phyloP scores from a whole-genome alignment of 2,888 invertebrate species.

The Protonemura montana region DNA sequence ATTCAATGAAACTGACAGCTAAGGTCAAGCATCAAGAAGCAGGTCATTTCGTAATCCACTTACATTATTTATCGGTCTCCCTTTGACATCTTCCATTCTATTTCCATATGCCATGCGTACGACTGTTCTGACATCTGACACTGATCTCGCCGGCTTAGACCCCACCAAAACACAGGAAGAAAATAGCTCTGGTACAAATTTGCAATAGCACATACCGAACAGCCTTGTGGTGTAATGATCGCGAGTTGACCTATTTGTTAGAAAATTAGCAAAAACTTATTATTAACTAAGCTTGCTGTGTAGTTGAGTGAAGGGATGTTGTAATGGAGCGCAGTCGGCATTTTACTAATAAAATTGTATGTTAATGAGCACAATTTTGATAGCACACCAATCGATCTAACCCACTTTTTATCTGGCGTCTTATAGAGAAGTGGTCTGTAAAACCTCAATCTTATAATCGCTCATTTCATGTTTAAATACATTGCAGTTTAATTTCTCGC shows the following conservation, averaged over 20 bases:
- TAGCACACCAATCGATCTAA: too few species aligned
- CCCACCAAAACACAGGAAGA: neutral
- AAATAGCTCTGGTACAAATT: neutral
- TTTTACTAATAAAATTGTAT: neutral
- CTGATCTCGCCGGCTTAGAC: neutral
- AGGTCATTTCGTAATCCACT: constrained; percentile 4
- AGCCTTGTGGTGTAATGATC: neutral
- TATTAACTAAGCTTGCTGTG: neutral
- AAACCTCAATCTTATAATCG: too few species aligned
- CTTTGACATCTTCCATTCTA: neutral
- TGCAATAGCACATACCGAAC: neutral
- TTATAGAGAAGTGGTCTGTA: too few species aligned
- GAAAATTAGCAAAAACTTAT: neutral
- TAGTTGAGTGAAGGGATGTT: neutral
- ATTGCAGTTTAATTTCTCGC: too few species aligned
- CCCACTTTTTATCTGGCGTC: too few species aligned
- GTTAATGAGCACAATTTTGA: too few species aligned
- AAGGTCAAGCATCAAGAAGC: constrained; percentile 3
- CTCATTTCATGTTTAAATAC: too few species aligned
- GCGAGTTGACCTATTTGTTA: neutral
- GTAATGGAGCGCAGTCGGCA: neutral
- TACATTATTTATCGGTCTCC: neutral
- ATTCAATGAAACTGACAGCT: constrained; percentile 7
- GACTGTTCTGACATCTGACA: neutral
- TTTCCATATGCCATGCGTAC: neutral